A percentile compares a stretch with the other conserved stretches of the same genome.
Evolutionary conservation across 2,888 invertebrate genomes (phyloP).

Genomic region (Platycnemis pennipes): DNA sequence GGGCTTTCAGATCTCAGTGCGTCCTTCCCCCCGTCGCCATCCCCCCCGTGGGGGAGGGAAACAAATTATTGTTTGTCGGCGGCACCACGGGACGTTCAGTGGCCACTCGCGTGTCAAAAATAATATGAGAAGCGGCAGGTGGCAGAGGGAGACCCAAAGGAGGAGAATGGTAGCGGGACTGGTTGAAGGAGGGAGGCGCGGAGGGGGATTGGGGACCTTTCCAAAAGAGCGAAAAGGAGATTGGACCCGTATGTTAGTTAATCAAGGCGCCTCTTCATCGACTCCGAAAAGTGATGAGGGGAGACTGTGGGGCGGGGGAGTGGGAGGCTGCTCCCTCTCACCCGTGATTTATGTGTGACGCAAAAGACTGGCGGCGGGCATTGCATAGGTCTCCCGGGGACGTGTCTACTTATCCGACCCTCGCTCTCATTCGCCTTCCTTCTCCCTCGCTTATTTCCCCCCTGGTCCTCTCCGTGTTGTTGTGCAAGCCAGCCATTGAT

Average conservation of each 20-base stretch:
- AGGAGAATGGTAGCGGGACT: background rate
- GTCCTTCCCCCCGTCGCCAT: background rate
- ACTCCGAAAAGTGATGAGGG: background rate
- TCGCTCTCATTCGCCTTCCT: background rate
- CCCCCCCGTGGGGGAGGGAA: background rate
- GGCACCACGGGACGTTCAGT: background rate
- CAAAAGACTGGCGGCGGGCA: background rate
- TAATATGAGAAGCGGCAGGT: background rate
- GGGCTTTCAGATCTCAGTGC: background rate
- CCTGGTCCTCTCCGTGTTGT: background rate
- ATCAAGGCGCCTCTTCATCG: constrained; percentile 17
- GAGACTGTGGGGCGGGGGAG: background rate
- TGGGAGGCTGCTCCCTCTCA: background rate
- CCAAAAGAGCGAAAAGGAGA: background rate
- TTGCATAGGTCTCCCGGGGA: background rate
- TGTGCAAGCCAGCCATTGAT: background rate
- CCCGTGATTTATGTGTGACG: background rate
- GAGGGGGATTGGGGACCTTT: background rate
- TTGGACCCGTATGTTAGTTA: background rate
- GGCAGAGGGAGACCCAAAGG: background rate
- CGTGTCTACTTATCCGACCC: background rate
- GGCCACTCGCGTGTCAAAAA: background rate
- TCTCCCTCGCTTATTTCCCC: background rate
- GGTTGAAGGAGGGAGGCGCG: background rate
- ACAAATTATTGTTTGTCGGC: background rate